Conservation (phyloP, 2,797 vertebrate genomes). For the Chelidonichthys spinosus region DNA sequence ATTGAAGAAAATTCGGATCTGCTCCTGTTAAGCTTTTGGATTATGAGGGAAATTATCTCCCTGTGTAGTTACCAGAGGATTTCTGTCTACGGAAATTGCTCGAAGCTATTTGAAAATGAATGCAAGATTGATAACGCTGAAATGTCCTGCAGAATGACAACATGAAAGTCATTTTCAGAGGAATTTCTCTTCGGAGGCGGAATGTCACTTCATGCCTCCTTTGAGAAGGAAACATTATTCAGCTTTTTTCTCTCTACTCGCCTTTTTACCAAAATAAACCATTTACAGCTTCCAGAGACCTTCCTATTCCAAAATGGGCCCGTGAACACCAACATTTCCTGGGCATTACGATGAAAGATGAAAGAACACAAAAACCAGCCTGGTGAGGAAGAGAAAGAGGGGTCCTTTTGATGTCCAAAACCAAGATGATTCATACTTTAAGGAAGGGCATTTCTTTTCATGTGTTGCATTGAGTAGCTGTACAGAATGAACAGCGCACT, state of each 20-base stretch:
- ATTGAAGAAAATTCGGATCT: constrained; percentile 29
- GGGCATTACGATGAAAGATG: constrained; percentile 56
- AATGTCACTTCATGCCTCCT: constrained; percentile 11
- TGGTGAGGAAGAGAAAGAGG: constrained; percentile 24
- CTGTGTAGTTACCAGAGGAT: constrained; percentile 32
- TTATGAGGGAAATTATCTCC: constrained; percentile 29
- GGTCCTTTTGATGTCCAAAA: constrained; percentile 43
- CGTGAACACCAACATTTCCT: constrained; percentile 35
- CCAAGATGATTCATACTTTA: constrained; percentile 26
- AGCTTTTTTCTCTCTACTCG: neutral
- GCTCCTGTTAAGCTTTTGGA: constrained; percentile 17
- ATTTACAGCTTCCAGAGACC: constrained; percentile 28
- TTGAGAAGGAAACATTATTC: constrained; percentile 15
- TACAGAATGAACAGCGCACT: constrained; percentile 1
- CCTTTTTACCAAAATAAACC: constrained; percentile 34
- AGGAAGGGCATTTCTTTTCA: constrained; percentile 15
- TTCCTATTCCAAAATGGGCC: constrained; percentile 46
- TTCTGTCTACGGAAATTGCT: constrained; percentile 31
- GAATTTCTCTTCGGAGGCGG: constrained; percentile 20
- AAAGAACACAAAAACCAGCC: constrained; percentile 43
- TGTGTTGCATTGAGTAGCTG: constrained; percentile 11
- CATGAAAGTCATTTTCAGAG: constrained; percentile 25
- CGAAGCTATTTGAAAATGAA: constrained; percentile 36
- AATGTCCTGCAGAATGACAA: constrained; percentile 38
- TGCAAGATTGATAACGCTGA: constrained; percentile 27